Evolutionary conservation across 2,888 invertebrate genomes (phyloP), one percentile per base, ranked within the genome.

Genomic region (Chironomus riparius): DNA sequence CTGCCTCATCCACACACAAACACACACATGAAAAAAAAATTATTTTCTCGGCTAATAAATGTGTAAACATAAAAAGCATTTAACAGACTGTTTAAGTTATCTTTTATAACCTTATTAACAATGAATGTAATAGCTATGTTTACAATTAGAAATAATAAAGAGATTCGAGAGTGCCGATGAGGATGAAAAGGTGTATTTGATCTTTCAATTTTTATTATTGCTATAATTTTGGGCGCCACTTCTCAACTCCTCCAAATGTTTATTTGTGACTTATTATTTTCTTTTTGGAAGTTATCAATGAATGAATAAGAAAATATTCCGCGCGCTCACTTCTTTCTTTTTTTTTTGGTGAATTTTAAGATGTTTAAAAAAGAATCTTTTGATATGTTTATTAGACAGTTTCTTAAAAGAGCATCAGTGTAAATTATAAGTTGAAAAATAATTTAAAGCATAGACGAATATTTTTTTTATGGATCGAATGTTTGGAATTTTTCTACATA

Each of bases 61-160:
- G 72, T 73, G 62, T 73, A 73, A 73, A 73, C 72, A 73, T 73
- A 24, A 73, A 73, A 73, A 50, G 56, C 56, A 24, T 73, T 62
- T 73, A 62, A 56, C 72, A 73, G 72, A 56, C 72, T 61, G 72
- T 73, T 73, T 73, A 73, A 71, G 61, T 73, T 73, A 62, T 62
- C 72, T 65, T 65, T 65, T 65, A 65, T 65, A 65, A 65, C 65
- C 65, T 65, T 62, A 73, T n/a, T 62, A 73, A 73, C 50, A 73
- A 73, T 73, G 47, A 73, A 62, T 38, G 62, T 73, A 71, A 56
- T 71, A 4, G 22, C 50, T 71, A 22, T 71, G 71, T 71, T 71
- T 71, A 71, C 71, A 71, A 71, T 62, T 62, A 73, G 13, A 21
- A 62, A 38, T 15, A 72, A 62, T 12, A 38, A 38, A 38, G 38